These are phyloP conservation scores for Platycheirus albimanus DNA, from an alignment of 2,888 invertebrate genomes.

Conservation along the genomic window DNA sequence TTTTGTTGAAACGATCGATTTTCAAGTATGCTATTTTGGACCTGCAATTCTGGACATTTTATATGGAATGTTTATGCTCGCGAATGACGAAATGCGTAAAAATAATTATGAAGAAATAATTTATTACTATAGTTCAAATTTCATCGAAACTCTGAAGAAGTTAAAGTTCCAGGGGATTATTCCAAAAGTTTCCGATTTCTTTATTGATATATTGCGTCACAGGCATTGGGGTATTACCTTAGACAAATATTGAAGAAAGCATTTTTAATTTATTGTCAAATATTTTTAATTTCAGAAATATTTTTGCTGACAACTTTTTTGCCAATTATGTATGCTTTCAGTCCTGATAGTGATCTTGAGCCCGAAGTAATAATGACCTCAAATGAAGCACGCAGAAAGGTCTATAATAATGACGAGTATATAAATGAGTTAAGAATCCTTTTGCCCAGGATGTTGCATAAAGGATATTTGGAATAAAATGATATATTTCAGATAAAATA, in stretches of 20 bases:
- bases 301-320: slow-evolving; percentile 75
- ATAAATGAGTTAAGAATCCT: background rate
- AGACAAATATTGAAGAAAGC: too few relatives aligned
- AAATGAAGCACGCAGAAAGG: background rate
- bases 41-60: slow-evolving; percentile 49
- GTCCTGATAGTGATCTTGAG: background rate
- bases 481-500: background rate
- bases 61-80: slow-evolving; percentile 21
- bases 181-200: slow-evolving; percentile 41
- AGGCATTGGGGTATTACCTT: slow-evolving; percentile 40
- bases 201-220: slow-evolving; percentile 26
- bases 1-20: too few relatives aligned
- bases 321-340: slow-evolving; percentile 70
- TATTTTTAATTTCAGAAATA: slow-evolving; percentile 70
- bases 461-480: slow-evolving; percentile 4
- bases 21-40: slow-evolving; percentile 47
- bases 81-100: slow-evolving; percentile 1
- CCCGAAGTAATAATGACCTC: background rate
- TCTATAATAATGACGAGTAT: background rate
- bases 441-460: background rate
- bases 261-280: background rate
- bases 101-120: slow-evolving; percentile 42
- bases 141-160: slow-evolving; percentile 28
- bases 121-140: slow-evolving; percentile 36
- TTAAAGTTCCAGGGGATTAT: slow-evolving; percentile 16